Percentiles rank a stretch among this genome's conserved stretches.
Conservation (phyloP, 2,888 invertebrate genomes). For the Eulithis testata region DNA sequence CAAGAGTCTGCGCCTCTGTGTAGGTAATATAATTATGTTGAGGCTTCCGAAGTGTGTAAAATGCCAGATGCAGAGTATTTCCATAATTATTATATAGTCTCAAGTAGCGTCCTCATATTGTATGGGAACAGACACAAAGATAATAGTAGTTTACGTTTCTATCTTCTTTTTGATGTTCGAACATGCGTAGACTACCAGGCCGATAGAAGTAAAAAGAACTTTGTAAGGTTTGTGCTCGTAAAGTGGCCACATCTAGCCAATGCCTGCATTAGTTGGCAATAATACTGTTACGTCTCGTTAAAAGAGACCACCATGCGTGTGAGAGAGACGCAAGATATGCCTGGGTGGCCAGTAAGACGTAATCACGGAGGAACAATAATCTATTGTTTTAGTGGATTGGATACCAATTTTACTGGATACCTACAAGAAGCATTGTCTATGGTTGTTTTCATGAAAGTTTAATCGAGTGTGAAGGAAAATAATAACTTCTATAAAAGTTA, state of each 20-base stretch:
- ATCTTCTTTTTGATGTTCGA: too few relatives aligned
- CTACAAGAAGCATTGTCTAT: conserved; percentile 8
- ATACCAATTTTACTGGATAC: conserved; percentile 22
- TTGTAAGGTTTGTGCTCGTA: neutral
- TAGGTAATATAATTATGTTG: too few relatives aligned
- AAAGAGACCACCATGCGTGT: conserved; percentile 34
- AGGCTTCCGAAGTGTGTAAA: too few relatives aligned
- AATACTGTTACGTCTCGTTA: conserved; percentile 35
- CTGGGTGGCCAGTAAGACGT: conserved; percentile 41
- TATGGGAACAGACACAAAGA: too few relatives aligned
- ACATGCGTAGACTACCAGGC: too few relatives aligned
- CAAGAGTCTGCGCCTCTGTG: too few relatives aligned
- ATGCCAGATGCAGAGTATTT: too few relatives aligned
- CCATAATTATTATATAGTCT: too few relatives aligned
- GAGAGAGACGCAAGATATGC: conserved; percentile 30
- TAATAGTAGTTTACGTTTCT: too few relatives aligned
- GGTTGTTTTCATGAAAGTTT: conserved; percentile 5
- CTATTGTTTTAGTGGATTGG: conserved; percentile 62
- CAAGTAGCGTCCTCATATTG: too few relatives aligned
- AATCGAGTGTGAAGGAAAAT: neutral
- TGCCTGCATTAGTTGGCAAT: conserved; percentile 18
- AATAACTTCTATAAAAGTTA: neutral
- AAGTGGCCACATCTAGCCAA: conserved; percentile 8
- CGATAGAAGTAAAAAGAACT: too few relatives aligned
- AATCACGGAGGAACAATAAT: conserved; percentile 68